Conservation (phyloP, 2,797 vertebrate genomes). For the Sebastiscus tertius region DNA sequence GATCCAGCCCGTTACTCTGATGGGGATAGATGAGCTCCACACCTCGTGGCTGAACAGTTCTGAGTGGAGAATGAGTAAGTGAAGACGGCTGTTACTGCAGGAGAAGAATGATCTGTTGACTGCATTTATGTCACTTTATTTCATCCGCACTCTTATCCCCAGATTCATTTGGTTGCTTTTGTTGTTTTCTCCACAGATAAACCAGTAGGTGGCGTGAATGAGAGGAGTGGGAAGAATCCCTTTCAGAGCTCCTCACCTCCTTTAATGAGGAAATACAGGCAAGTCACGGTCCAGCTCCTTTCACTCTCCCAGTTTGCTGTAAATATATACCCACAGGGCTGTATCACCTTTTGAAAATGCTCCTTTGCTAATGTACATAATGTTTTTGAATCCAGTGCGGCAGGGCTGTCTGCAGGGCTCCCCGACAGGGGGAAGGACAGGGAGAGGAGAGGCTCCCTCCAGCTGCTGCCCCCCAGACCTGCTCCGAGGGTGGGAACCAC, state of each 20-base stretch:
- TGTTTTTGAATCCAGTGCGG: constrained; percentile 54
- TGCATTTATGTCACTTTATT: not conserved
- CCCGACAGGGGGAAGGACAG: constrained; percentile 66
- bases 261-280: constrained; percentile 79
- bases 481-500: constrained; percentile 47
- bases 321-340: not conserved
- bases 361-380: not conserved
- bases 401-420: constrained; percentile 45
- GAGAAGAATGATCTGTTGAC: not conserved
- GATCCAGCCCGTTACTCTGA: constrained; percentile 68
- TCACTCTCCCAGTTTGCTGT: not conserved
- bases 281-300: constrained; percentile 13
- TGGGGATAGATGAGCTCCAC: constrained; percentile 86
- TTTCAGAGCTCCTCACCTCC: constrained; percentile 72
- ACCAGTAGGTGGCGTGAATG: constrained; percentile 62
- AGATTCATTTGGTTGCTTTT: not conserved
- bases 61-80: constrained; percentile 84
- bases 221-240: constrained; percentile 62
- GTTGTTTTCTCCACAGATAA: constrained; percentile 70
- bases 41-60: constrained; percentile 75
- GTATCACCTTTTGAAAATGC: not conserved
- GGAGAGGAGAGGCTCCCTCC: constrained; percentile 76
- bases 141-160: not conserved
- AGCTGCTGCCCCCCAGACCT: constrained; percentile 75
- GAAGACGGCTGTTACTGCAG: not conserved